Conservation (phyloP, 1,140 invertebrate genomes). For the Gonioctena quinquepunctata region DNA sequence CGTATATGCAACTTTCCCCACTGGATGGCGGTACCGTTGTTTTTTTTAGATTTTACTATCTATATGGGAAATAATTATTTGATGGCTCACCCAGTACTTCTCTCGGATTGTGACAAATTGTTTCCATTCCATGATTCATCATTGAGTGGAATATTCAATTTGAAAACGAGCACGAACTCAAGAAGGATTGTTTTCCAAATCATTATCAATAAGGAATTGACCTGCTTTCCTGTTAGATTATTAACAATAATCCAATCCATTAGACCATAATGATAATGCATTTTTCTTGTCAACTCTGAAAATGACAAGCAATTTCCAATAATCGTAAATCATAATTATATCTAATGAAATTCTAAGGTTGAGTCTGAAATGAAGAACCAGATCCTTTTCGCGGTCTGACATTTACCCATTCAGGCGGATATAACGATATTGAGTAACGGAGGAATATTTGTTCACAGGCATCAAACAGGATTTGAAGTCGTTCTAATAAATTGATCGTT, state of each 20-base stretch:
- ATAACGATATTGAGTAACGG: neutral
- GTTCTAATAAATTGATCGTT: neutral
- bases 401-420: neutral
- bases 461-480: neutral
- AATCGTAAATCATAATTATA: neutral
- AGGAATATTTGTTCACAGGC: neutral
- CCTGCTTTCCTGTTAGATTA: neutral
- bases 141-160: no score
- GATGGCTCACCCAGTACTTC: no score
- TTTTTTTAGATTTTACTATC: no score
- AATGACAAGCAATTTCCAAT: neutral
- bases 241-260: neutral
- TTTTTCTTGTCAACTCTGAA: neutral
- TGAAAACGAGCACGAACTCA: no score
- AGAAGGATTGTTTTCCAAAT: no score
- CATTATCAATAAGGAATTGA: no score
- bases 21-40: no score
- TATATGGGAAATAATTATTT: no score
- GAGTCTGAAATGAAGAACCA: neutral
- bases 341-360: neutral
- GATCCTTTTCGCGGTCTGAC: constrained; percentile 1
- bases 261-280: neutral
- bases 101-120: no score
- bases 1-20: no score
- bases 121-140: no score